Conservation (phyloP, 2,797 vertebrate species). For the Micrastur ruficollis region DNA sequence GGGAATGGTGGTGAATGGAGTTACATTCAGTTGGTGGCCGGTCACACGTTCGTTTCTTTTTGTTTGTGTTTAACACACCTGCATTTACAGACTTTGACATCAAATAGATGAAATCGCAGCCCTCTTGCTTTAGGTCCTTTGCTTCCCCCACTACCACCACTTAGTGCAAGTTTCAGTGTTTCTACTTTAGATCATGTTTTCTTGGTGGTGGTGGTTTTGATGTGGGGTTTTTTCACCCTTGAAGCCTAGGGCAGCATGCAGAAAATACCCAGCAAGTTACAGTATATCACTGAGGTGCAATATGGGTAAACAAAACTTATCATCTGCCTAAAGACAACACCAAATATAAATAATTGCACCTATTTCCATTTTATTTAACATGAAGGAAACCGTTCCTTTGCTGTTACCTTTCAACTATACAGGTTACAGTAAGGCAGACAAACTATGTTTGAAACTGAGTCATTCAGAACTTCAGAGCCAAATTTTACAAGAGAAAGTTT, state of each 20-base stretch:
- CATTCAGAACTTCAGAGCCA: not conserved
- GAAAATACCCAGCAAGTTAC: not conserved
- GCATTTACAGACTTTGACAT: too few species aligned
- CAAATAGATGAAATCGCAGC: not conserved
- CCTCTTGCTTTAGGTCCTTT: rapidly evolving
- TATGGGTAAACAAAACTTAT: not conserved
- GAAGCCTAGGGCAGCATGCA: not conserved
- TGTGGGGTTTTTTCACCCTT: too few species aligned
- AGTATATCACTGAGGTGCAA: not conserved
- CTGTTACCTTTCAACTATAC: not conserved
- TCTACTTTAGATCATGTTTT: not conserved
- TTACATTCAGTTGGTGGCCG: too few species aligned
- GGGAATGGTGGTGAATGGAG: too few species aligned
- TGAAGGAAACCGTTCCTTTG: not conserved
- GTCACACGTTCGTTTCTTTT: too few species aligned
- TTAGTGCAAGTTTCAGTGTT: rapidly evolving
- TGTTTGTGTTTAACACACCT: not conserved
- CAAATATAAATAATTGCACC: not conserved
- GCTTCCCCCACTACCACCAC: not conserved
- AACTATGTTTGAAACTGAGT: not conserved
- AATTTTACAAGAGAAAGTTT: not conserved
- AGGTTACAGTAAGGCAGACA: not conserved
- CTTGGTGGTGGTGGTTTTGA: not conserved
- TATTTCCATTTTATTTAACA: not conserved
- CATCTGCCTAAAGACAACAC: not conserved